A percentile compares a stretch with the other conserved stretches of the same genome.
These are phyloP conservation scores for Oreochromis grahami DNA, from an alignment of 2,797 vertebrate genomes.

Conservation along the genomic window DNA sequence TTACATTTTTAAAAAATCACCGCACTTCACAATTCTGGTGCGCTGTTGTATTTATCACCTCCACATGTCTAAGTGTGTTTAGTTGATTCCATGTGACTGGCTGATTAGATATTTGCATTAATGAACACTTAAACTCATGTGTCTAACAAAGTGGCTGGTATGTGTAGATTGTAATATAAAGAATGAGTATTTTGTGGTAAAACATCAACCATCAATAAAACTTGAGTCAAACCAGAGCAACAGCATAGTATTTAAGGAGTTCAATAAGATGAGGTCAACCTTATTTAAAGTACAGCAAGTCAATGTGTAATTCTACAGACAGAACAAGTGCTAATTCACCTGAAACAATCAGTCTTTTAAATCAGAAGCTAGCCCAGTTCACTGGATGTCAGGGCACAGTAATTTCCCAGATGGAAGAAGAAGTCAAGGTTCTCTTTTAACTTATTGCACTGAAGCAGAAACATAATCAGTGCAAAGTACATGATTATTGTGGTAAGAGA, in stretches of 20 bases:
- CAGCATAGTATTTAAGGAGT: background rate
- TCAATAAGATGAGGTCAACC: background rate
- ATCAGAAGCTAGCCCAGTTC: background rate
- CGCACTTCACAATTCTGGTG: no score
- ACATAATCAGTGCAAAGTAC: constrained; percentile 13
- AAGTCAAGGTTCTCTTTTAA: background rate
- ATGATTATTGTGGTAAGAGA: constrained; percentile 5
- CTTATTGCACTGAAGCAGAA: background rate
- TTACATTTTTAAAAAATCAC: background rate
- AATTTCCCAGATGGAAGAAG: background rate
- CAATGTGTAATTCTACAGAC: background rate
- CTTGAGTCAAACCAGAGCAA: background rate
- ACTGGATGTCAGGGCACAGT: background rate
- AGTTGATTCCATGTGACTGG: background rate
- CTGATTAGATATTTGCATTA: background rate
- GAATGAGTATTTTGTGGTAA: background rate
- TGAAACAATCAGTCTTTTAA: background rate
- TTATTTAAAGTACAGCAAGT: background rate
- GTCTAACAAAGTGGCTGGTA: background rate
- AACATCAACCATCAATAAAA: background rate
- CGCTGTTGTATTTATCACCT: background rate
- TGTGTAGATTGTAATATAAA: background rate
- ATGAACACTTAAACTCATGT: background rate
- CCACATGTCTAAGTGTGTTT: background rate
- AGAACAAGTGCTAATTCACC: background rate